Evolutionary conservation across 2,113 vertebrate species (phyloP).

Genomic region (Anolis sagrei): DNA sequence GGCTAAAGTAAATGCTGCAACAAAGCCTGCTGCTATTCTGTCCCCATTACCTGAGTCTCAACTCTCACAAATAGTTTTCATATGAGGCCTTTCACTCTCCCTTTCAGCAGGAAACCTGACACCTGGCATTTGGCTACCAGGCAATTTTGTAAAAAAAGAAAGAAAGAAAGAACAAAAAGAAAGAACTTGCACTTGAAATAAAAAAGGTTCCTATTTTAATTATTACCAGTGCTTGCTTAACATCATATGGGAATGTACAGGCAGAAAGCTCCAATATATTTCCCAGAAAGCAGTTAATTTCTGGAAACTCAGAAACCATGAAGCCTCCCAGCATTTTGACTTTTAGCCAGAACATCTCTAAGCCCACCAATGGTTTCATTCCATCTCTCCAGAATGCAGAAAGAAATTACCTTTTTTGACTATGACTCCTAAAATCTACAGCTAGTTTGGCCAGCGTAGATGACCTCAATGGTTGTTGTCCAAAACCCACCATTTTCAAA

Average conservation of each 20-base stretch:
- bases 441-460: neutral
- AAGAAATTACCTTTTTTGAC: neutral
- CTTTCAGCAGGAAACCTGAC: constrained; percentile 57
- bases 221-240: constrained; percentile 48
- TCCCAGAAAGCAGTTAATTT: constrained; percentile 37
- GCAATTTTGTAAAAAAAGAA: constrained; percentile 35
- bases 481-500: neutral
- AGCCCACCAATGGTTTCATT: neutral
- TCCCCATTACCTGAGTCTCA: constrained; percentile 27
- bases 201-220: constrained; percentile 19
- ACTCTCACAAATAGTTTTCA: constrained; percentile 50
- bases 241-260: constrained; percentile 18
- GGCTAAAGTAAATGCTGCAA: constrained; percentile 18
- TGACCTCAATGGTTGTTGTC: neutral
- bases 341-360: neutral
- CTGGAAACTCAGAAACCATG: constrained; percentile 1
- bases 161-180: constrained; percentile 5
- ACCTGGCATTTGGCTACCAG: constrained; percentile 55
- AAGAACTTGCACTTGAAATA: neutral
- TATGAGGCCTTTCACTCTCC: constrained; percentile 9
- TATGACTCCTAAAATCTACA: neutral
- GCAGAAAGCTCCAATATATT: constrained; percentile 25
- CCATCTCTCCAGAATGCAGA: neutral
- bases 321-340: neutral
- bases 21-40: neutral